A percentile compares a stretch with the other conserved stretches of the same genome.
Evolutionary conservation across 1,140 invertebrate species (phyloP).

Genomic region (Caenorhabditis brenneri): DNA sequence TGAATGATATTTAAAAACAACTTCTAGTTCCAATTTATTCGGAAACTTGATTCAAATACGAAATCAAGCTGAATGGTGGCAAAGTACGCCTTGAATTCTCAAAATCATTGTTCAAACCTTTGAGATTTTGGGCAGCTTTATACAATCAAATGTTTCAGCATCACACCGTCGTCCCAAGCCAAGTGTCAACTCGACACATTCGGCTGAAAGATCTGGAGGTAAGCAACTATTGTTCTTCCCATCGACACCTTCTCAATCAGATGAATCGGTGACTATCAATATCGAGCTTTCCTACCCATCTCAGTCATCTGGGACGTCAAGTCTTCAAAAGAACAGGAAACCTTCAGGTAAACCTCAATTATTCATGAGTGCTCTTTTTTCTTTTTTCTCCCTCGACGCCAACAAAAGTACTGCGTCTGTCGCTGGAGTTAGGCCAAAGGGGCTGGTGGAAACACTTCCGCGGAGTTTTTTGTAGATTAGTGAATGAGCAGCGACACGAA

Average conservation of each 20-base stretch:
- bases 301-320: conserved; percentile 32
- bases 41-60: too few relatives aligned
- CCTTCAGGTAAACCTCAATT: conserved; percentile 39
- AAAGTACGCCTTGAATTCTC: too few relatives aligned
- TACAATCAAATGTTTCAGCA: not conserved
- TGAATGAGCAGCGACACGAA: not conserved
- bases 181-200: not conserved
- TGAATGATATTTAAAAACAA: too few relatives aligned
- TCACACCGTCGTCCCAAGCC: not conserved
- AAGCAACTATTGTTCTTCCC: too few relatives aligned
- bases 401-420: not conserved
- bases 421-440: not conserved
- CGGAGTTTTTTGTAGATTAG: conserved; percentile 38
- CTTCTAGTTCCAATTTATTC: too few relatives aligned
- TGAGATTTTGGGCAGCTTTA: too few relatives aligned
- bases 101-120: too few relatives aligned
- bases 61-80: too few relatives aligned
- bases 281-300: conserved; percentile 21
- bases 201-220: not conserved
- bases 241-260: not conserved
- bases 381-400: not conserved
- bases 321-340: conserved; percentile 32
- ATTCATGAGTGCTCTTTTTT: conserved; percentile 26
- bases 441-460: conserved; percentile 17
- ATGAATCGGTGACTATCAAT: conserved; percentile 20